These are phyloP conservation scores for Pelodytes ibericus DNA, from an alignment of 2,797 vertebrate species.

Conservation along the genomic window DNA sequence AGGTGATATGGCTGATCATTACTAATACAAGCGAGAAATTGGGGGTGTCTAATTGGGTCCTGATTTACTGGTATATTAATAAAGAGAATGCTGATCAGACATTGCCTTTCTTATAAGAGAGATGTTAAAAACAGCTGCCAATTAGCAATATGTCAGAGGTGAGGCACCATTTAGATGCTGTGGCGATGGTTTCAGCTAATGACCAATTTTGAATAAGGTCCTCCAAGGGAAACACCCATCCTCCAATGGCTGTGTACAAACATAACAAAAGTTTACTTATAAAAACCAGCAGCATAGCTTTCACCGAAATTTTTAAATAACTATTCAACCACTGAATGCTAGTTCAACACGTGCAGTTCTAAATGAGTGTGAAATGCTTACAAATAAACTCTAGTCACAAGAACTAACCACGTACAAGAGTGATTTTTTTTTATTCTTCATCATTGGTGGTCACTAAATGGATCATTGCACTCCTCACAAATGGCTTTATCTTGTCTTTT, in stretches of 20 bases:
- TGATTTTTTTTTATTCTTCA: slow-evolving; percentile 6
- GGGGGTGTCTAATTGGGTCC: neutral
- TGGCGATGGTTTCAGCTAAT: neutral
- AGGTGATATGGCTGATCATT: neutral
- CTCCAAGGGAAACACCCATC: neutral
- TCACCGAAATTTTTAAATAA: neutral
- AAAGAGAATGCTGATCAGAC: neutral
- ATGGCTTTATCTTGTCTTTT: slow-evolving; percentile 27
- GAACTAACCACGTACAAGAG: neutral
- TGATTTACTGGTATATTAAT: slow-evolving; percentile 1
- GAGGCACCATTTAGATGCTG: slow-evolving; percentile 6
- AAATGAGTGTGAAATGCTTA: slow-evolving; percentile 14
- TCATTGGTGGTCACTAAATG: slow-evolving; percentile 31
- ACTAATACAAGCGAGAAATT: neutral
- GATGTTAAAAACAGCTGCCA: slow-evolving; percentile 4
- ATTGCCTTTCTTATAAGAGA: neutral
- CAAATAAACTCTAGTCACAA: slow-evolving; percentile 3
- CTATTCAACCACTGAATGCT: neutral
- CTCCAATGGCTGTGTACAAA: slow-evolving; percentile 6
- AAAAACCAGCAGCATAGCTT: neutral
- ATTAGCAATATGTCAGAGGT: slow-evolving; percentile 1
- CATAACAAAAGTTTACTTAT: neutral
- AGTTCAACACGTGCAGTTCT: slow-evolving; percentile 7
- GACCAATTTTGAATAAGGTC: neutral
- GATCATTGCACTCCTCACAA: slow-evolving; percentile 32